These are phyloP conservation scores for Triplophysa bombifrons DNA, from an alignment of 2,797 vertebrate species.

Conservation along the genomic window DNA sequence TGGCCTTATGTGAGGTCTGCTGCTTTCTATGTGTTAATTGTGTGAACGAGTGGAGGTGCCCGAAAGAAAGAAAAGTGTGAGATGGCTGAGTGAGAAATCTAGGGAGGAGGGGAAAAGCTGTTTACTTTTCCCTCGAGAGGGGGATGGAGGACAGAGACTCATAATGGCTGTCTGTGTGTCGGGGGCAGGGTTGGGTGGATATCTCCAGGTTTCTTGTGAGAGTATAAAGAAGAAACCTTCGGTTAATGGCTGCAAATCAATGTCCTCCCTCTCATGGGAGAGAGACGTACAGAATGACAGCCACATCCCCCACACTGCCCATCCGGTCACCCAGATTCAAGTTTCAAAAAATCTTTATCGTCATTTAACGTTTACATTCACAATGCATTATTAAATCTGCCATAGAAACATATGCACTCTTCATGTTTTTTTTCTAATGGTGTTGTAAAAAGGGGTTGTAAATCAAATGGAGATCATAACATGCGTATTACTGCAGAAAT, in stretches of 20 bases:
- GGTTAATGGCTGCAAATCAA: slow-evolving; percentile 51
- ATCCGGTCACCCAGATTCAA: slow-evolving; percentile 34
- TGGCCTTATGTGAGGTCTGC: slow-evolving; percentile 35
- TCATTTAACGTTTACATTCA: slow-evolving; percentile 23
- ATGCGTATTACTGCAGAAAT: not conserved
- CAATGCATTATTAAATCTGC: not conserved
- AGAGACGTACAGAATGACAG: not conserved
- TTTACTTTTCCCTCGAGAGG: slow-evolving; percentile 58
- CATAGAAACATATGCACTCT: not conserved
- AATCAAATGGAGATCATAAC: not conserved
- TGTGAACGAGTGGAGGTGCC: slow-evolving; percentile 41
- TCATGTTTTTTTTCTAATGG: not conserved
- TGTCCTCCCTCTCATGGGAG: slow-evolving; percentile 21
- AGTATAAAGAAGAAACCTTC: slow-evolving; percentile 42
- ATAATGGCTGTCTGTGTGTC: slow-evolving; percentile 37
- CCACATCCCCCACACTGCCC: slow-evolving; percentile 9
- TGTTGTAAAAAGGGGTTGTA: not conserved
- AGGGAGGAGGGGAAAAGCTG: slow-evolving; percentile 33
- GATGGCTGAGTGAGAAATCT: slow-evolving; percentile 23
- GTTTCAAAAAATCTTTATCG: slow-evolving; percentile 25
- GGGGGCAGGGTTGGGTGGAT: slow-evolving; percentile 35
- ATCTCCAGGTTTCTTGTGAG: slow-evolving; percentile 31
- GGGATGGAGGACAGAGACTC: slow-evolving; percentile 54
- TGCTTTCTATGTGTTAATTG: slow-evolving; percentile 52
- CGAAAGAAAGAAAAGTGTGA: slow-evolving; percentile 36